Percentiles rank a stretch among this genome's conserved stretches.
Evolutionary conservation across 2,888 invertebrate species (phyloP).

Genomic region (Meghimatium bilineatum): DNA sequence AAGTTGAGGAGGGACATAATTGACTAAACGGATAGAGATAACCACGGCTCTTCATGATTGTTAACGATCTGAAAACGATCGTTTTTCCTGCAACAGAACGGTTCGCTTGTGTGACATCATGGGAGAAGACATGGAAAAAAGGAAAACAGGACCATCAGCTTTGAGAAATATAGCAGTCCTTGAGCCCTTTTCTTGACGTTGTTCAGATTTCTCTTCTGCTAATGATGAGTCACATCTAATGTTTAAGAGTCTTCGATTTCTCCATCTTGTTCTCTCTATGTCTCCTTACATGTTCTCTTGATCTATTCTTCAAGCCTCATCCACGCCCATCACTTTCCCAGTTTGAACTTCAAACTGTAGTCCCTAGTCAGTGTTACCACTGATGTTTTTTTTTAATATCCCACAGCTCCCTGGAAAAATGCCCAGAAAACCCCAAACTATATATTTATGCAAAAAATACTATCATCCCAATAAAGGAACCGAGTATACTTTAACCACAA

Average conservation of each 20-base stretch:
- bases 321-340: background rate
- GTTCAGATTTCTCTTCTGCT: background rate
- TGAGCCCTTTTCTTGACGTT: background rate
- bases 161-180: background rate
- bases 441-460: too few relatives aligned
- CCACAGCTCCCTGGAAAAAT: too few relatives aligned
- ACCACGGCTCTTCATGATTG: background rate
- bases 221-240: conserved; percentile 8
- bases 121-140: background rate
- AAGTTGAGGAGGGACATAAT: too few relatives aligned
- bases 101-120: background rate
- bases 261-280: background rate
- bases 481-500: too few relatives aligned
- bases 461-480: too few relatives aligned
- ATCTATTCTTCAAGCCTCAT: background rate
- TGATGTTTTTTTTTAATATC: too few relatives aligned
- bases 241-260: background rate
- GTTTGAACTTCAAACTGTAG: background rate
- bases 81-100: background rate
- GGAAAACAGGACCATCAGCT: background rate
- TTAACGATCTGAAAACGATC: background rate
- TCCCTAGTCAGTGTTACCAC: too few relatives aligned
- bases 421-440: too few relatives aligned
- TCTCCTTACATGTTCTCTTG: background rate
- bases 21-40: background rate